Conservation (phyloP, 37 sponge, comb jelly and placozoan species). For the Spongia lamella region DNA sequence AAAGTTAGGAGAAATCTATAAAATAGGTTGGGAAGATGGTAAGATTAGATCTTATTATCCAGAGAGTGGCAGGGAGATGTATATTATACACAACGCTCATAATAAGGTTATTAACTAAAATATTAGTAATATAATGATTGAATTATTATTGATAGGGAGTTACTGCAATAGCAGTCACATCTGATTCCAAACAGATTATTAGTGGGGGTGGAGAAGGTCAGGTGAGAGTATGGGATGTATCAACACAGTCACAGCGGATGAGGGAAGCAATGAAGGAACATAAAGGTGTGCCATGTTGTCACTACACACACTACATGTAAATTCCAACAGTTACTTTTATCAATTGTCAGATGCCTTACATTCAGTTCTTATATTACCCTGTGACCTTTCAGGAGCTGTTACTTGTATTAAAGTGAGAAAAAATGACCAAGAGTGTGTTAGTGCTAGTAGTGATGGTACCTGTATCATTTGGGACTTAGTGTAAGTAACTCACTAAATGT, state of each 20-base stretch:
- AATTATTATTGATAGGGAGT: conserved; percentile 92
- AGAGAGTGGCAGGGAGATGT: conserved; percentile 83
- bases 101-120: conserved; percentile 69
- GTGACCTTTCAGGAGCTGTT: conserved; percentile 58
- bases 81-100: conserved; percentile 96
- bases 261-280: conserved; percentile 96
- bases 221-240: conserved; percentile 94
- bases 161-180: conserved; percentile 86
- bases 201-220: conserved; percentile 99
- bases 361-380: neutral
- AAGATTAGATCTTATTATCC: conserved; percentile 93
- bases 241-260: conserved; percentile 56
- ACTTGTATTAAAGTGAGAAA: conserved; percentile 80
- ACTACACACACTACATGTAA: conserved; percentile 4
- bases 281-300: conserved; percentile 68
- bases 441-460: conserved; percentile 89
- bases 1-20: neutral
- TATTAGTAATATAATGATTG: too few relatives aligned
- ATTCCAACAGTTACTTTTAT: too few relatives aligned
- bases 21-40: conserved; percentile 95
- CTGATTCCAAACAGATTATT: conserved; percentile 64
- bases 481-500: conserved; percentile 38
- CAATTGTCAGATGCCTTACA: too few relatives aligned
- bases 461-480: conserved; percentile 98
- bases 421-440: conserved; percentile 83